Base-by-base conservation (phyloP, 2,888 invertebrate species). In the Eristalinus aeneus region DNA sequence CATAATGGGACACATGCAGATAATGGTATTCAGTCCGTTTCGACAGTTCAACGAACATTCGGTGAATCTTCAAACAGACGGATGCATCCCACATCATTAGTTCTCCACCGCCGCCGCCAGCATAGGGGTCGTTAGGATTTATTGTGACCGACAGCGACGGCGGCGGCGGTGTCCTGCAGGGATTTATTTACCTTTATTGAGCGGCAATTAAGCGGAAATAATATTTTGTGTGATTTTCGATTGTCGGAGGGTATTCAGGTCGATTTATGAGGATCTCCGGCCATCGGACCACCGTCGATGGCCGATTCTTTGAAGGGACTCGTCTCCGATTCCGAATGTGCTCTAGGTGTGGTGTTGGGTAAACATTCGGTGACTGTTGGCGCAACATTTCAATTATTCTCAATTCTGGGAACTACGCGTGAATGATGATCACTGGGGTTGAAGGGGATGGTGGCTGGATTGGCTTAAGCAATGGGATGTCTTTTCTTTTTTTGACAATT, bases 131-230 rank as follows among this genome's bases (percentile, higher is more conserved):
- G 46, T 46, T 16, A 58, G 68, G 76, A 85, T 81, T 76, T 81
- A 78, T 86, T 81, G 81, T 73, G 53, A 68, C 63, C 53, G 69
- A 84, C 27, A 27, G 27, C 27, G 27, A 27, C 27, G 5, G 27
- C 27, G 27, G 27, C 27, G 27, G 27, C 27, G 86, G 65, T 81
- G 60, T 81, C 88, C 88, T 85, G 81, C 74, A 54, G 80, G 64
- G 81, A 87, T 85, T 79, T 88, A 87, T 88, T 88, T 88, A 85
- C 87, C 64, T 88, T 88, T 88, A 88, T 82, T 79, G 78, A 85
- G 85, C 72, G 71, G 80, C 88, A 88, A 88, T 88, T 88, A 88
- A 88, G 74, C 81, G 85, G 84, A 88, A 87, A 88, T 85, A 81
- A 88, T 88, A 85, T 79, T 88, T 88, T 85, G 82, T 77, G 60